Conservation (phyloP, 2,113 vertebrate species). For the Zapornia atra region DNA sequence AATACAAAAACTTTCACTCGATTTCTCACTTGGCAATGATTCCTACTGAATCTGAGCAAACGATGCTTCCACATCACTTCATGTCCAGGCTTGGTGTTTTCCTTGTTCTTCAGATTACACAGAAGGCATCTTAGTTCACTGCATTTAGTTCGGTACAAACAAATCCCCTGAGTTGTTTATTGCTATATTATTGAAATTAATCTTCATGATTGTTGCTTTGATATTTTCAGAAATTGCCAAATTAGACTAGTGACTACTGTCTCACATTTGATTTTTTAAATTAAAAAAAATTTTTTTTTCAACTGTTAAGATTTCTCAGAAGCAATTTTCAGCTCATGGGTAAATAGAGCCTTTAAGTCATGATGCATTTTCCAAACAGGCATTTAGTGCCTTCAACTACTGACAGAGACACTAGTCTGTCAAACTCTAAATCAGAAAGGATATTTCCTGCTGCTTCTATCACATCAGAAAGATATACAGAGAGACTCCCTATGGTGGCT, state of each 20-base stretch:
- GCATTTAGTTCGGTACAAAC: neutral
- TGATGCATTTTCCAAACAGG: neutral
- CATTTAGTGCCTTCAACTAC: slow-evolving; percentile 3
- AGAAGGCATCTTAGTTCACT: neutral
- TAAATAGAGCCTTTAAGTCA: neutral
- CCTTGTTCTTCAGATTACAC: neutral
- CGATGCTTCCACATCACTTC: neutral
- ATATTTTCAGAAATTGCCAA: neutral
- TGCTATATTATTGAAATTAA: neutral
- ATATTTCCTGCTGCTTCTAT: slow-evolving; percentile 54
- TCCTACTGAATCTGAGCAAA: neutral
- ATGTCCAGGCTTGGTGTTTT: neutral
- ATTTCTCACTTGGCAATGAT: neutral
- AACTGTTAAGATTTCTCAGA: neutral
- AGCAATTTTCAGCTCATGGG: neutral
- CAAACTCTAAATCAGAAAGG: slow-evolving; percentile 47
- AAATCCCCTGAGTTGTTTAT: neutral
- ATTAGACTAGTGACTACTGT: neutral
- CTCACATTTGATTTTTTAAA: neutral
- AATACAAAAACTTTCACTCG: neutral
- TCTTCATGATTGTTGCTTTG: neutral
- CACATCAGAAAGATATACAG: slow-evolving; percentile 20
- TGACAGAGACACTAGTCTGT: slow-evolving; percentile 40
- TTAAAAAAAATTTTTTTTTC: neutral
- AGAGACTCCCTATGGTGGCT: slow-evolving; percentile 37